phyloP scores from a whole-genome alignment of 2,888 invertebrate genomes.

The Limulus polyphemus region DNA sequence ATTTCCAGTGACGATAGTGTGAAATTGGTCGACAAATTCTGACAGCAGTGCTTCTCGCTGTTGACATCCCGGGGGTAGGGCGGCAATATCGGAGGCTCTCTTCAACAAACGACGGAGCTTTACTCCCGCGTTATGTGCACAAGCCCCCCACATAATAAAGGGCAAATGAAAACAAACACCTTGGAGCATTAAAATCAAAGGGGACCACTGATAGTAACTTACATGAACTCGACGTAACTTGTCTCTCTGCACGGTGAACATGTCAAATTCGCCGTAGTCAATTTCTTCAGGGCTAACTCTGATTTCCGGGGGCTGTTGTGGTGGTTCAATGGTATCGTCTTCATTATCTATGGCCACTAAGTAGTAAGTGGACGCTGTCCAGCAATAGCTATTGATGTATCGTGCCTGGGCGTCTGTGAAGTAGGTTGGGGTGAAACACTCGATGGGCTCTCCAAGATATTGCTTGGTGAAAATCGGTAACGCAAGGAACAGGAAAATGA shows the following conservation, averaged over 20 bases:
- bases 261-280: constrained; percentile 27
- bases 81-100: constrained; percentile 31
- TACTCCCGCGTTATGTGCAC: constrained; percentile 32
- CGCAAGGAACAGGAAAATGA: constrained; percentile 37
- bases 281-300: constrained; percentile 28
- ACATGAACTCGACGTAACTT: constrained; percentile 29
- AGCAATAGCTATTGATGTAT: constrained; percentile 35
- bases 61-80: constrained; percentile 32
- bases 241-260: constrained; percentile 24
- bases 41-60: constrained; percentile 32
- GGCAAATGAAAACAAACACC: constrained; percentile 38
- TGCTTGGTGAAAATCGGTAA: constrained; percentile 40
- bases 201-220: constrained; percentile 36
- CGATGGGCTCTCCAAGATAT: constrained; percentile 41
- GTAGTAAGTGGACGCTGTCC: constrained; percentile 37
- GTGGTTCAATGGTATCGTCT: constrained; percentile 19
- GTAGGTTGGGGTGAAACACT: constrained; percentile 38
- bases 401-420: constrained; percentile 34
- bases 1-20: constrained; percentile 32
- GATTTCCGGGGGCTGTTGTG: constrained; percentile 26
- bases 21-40: constrained; percentile 33
- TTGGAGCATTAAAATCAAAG: constrained; percentile 35
- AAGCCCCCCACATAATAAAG: constrained; percentile 36
- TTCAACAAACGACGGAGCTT: constrained; percentile 31
- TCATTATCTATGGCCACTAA: constrained; percentile 29